Evolutionary conservation across 1,140 invertebrate species (phyloP), one percentile per base, ranked within the genome.

Genomic region (Maniola jurtina): DNA sequence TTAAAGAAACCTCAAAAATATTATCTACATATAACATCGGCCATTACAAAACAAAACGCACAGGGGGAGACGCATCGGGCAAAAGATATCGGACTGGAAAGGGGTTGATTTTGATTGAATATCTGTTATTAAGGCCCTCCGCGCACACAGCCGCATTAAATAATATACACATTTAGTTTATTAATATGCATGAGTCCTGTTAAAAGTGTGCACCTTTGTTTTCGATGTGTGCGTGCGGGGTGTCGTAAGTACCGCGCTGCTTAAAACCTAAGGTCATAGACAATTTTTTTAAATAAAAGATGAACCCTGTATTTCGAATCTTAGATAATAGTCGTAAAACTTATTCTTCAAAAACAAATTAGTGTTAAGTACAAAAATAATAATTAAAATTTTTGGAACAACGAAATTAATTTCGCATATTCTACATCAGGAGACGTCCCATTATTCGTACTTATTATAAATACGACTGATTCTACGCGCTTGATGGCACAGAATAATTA

Each of bases 101-200:
- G 81, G 84, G 88, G 84, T 88, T 87, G 83, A 85, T 86, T 88
- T 88, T 88, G 86, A 88, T 90, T 88, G 86, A 88, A 90, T 88
- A 88, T 90, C 86, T 88, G 87, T 84, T 88, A 89, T 89, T 88
- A 88, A 82, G 81, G 74, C 81, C 73, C 79, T 79, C 72, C 79
- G 62, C 83, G 81, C 82, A 86, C 75, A 83, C 84, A 90, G 81
- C 81, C 80, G 57, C 56, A 82, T 84, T 81, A 85, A 84, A 87
- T 85, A 85, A 86, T 87, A 81, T 82, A 87, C 79, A 79, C 76
- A 75, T 83, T 80, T 81, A 81, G 74, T 82, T 86, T 87, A 87
- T 87, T 86, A 90, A 91, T 91, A 90, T 89, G 81, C 89, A 90
- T 89, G 86, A 89, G 81, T 81, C 81, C 81, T 75, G 83, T 81